A percentile compares a stretch with the other conserved stretches of the same genome.
phyloP scores from a whole-genome alignment of 2,888 invertebrate genomes.

The Barypeithes pellucidus region DNA sequence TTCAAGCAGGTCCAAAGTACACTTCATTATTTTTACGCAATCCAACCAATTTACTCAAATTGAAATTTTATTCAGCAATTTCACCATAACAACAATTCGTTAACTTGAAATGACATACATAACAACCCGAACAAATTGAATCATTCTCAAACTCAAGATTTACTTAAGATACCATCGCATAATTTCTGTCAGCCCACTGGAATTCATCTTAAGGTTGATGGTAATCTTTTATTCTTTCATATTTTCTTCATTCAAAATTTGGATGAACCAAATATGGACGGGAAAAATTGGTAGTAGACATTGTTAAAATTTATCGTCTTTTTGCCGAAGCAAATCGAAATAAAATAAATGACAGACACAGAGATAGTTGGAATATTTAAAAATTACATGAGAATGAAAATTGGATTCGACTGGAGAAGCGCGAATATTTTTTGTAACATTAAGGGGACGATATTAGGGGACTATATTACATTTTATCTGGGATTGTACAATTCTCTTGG shows the following conservation, averaged over 20 bases:
- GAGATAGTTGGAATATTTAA: no score
- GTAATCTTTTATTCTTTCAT: constrained; percentile 33
- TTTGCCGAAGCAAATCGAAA: not conserved
- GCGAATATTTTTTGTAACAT: not conserved
- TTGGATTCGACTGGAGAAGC: not conserved
- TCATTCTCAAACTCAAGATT: constrained; percentile 54
- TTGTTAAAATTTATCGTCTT: constrained; percentile 14
- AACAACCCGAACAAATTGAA: constrained; percentile 68
- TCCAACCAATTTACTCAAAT: constrained; percentile 21
- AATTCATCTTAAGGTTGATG: constrained; percentile 41
- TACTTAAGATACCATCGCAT: constrained; percentile 44
- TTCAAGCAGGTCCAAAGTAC: no score
- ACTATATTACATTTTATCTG: no score
- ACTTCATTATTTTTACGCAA: constrained; percentile 2
- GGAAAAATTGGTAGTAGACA: constrained; percentile 10
- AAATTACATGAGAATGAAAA: no score
- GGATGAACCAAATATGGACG: constrained; percentile 22
- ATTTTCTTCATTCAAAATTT: constrained; percentile 40
- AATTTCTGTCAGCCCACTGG: constrained; percentile 47
- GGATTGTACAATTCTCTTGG: no score
- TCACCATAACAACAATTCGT: constrained; percentile 31
- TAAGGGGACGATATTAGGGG: no score
- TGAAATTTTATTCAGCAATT: constrained; percentile 37
- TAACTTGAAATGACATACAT: constrained; percentile 56
- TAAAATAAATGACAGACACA: no score